Evolutionary conservation across 2,888 invertebrate genomes (phyloP).

Genomic region (Cerastoderma edule): DNA sequence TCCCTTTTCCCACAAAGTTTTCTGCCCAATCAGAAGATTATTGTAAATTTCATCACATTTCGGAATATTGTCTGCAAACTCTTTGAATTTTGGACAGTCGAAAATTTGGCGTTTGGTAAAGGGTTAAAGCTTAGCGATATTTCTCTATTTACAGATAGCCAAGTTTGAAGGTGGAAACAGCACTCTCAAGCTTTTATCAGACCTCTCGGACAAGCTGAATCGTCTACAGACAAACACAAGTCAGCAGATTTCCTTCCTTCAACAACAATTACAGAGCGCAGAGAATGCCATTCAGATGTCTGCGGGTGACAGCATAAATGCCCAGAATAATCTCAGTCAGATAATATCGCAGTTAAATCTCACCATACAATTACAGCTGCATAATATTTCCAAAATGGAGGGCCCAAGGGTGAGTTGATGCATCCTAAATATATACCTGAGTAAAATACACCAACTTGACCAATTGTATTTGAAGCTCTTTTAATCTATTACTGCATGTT

Average conservation of each 20-base stretch:
- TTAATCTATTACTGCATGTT: too few species aligned
- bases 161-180: constrained; percentile 50
- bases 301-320: constrained; percentile 20
- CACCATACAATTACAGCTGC: constrained; percentile 52
- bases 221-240: constrained; percentile 30
- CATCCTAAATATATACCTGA: too few species aligned
- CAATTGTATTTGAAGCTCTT: too few species aligned
- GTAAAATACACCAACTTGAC: too few species aligned
- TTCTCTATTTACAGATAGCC: constrained; percentile 47
- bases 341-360: constrained; percentile 40
- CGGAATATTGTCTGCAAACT: too few species aligned
- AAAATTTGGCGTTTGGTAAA: too few species aligned
- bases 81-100: too few species aligned
- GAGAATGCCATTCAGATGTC: constrained; percentile 25
- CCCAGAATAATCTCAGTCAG: constrained; percentile 36
- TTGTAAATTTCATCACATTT: too few species aligned
- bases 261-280: constrained; percentile 13
- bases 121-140: too few species aligned
- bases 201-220: constrained; percentile 47
- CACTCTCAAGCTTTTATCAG: constrained; percentile 46
- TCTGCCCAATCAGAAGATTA: too few species aligned
- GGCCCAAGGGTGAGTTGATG: constrained; percentile 51
- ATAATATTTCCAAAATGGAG: constrained; percentile 51
- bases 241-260: constrained; percentile 28
- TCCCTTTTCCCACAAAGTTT: too few species aligned